Evolutionary conservation across 2,113 vertebrate genomes (phyloP).

Genomic region (Trichomycterus rosablanca): DNA sequence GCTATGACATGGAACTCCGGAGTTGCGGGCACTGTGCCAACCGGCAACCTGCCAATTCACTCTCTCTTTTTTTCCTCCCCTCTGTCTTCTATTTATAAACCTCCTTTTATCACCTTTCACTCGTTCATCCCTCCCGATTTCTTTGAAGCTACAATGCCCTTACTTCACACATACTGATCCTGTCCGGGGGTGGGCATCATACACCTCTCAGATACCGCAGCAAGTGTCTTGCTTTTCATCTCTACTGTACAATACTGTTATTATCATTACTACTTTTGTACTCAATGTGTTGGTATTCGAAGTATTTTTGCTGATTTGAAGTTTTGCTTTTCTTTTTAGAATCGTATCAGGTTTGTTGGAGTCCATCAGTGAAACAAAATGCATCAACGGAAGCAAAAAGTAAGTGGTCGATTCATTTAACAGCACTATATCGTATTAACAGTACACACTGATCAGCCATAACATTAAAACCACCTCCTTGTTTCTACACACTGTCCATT

Average conservation of each 20-base stretch:
- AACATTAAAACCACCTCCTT: too few species aligned
- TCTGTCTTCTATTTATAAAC: constrained; percentile 37
- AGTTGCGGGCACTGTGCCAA: constrained; percentile 65
- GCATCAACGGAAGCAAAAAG: too few species aligned
- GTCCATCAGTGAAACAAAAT: too few species aligned
- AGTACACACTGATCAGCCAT: too few species aligned
- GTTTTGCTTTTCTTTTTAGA: too few species aligned
- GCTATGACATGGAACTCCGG: constrained; percentile 60
- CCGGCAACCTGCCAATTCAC: constrained; percentile 57
- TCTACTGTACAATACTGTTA: neutral
- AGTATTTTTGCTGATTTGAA: too few species aligned
- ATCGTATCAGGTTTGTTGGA: too few species aligned
- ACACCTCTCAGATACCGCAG: too few species aligned
- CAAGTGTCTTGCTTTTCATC: too few species aligned
- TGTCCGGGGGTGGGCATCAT: neutral
- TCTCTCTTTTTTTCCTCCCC: constrained; percentile 22
- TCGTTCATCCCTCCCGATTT: constrained; percentile 23
- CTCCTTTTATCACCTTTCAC: constrained; percentile 28
- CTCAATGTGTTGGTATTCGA: neutral
- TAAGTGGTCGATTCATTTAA: too few species aligned
- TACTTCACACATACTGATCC: constrained; percentile 19
- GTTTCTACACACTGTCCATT: too few species aligned
- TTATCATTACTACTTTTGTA: neutral
- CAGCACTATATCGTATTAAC: too few species aligned
- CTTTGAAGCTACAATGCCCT: constrained; percentile 13